A percentile compares a stretch with the other conserved stretches of the same genome.
phyloP scores from a whole-genome alignment of 1,140 invertebrate species.

The Drosophila kohkoa region DNA sequence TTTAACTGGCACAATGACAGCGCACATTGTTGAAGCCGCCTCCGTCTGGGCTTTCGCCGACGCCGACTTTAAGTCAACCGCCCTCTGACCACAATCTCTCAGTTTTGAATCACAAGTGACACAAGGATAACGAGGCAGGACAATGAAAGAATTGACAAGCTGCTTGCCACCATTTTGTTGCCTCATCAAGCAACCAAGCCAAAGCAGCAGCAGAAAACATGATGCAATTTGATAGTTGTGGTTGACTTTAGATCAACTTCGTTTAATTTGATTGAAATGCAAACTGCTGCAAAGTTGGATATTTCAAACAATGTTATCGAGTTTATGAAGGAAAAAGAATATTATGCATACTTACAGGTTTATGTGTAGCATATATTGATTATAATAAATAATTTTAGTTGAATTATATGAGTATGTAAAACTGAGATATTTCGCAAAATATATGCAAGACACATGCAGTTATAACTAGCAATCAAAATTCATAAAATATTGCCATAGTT shows the following conservation, averaged over 20 bases:
- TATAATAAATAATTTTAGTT: too few relatives aligned
- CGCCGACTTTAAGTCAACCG: not conserved
- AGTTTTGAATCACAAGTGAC: conserved; percentile 6
- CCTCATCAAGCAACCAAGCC: not conserved
- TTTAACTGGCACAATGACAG: conserved; percentile 45
- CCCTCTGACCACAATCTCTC: conserved; percentile 46
- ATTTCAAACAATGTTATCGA: too few relatives aligned
- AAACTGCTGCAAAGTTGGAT: too few relatives aligned
- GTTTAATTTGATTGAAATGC: not conserved
- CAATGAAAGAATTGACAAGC: conserved; percentile 15
- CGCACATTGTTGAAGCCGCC: conserved; percentile 20
- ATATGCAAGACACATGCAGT: too few relatives aligned
- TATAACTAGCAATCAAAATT: too few relatives aligned
- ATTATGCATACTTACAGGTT: too few relatives aligned
- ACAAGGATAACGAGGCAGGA: not conserved
- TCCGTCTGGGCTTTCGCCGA: not conserved
- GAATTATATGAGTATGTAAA: too few relatives aligned
- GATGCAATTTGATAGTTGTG: not conserved
- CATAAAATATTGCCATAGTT: too few relatives aligned
- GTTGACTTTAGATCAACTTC: not conserved
- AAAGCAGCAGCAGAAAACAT: not conserved
- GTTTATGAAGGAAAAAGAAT: too few relatives aligned
- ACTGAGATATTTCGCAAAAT: too few relatives aligned
- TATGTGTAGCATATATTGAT: too few relatives aligned
- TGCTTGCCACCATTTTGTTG: conserved; percentile 15